phyloP scores from a whole-genome alignment of 2,797 vertebrate genomes.

The Monodelphis domestica region DNA sequence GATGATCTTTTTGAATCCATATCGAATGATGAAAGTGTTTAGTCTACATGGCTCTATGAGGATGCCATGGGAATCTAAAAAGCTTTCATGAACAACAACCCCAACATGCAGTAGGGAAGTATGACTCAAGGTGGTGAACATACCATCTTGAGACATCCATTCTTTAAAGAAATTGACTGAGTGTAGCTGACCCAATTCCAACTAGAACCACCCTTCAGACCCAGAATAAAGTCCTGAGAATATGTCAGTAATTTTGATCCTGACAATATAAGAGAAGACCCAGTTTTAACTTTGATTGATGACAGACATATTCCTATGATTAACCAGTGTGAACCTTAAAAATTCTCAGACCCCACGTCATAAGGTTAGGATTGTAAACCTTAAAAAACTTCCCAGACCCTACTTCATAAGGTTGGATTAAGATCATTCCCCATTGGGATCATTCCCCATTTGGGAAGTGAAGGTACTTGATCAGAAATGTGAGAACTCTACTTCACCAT shows the following conservation, averaged over 20 bases:
- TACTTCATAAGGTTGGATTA: no score
- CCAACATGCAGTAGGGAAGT: slow-evolving; percentile 92
- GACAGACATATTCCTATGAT: slow-evolving; percentile 92
- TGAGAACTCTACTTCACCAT: no score
- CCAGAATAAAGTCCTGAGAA: slow-evolving; percentile 91
- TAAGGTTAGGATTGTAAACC: no score
- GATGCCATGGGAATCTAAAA: slow-evolving; percentile 94
- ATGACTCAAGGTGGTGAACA: slow-evolving; percentile 89
- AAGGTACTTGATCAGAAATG: no score
- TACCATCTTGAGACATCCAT: slow-evolving; percentile 90
- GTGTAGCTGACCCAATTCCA: slow-evolving; percentile 92
- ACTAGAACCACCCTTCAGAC: slow-evolving; percentile 95
- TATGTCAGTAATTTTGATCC: no score
- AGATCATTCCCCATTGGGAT: no score
- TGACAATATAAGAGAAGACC: slow-evolving; percentile 61
- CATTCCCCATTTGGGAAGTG: no score
- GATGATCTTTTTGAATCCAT: slow-evolving; percentile 98
- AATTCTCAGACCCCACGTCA: no score
- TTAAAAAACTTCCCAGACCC: no score
- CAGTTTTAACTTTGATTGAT: slow-evolving; percentile 94
- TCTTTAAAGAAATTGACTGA: slow-evolving; percentile 94
- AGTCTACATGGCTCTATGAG: slow-evolving; percentile 93
- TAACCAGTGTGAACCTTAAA: no score
- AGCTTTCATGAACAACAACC: slow-evolving; percentile 96
- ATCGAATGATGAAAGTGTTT: slow-evolving; percentile 94